phyloP scores from a whole-genome alignment of 2,888 invertebrate species.

The Philaethria dido region DNA sequence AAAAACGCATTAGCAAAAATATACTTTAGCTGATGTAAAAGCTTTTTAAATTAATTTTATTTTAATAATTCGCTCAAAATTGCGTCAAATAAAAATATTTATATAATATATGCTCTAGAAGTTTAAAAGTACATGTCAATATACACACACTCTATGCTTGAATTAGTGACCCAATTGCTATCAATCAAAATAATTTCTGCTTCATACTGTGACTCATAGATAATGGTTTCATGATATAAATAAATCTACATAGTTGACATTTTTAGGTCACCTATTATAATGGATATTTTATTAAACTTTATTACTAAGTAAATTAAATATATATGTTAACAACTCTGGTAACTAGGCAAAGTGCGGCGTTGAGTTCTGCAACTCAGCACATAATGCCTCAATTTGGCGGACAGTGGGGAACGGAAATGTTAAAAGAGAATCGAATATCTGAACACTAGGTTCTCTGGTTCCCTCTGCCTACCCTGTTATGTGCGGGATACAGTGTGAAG shows the following conservation, averaged over 20 bases:
- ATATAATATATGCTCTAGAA: too few relatives aligned
- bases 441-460: too few relatives aligned
- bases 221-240: neutral
- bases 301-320: neutral
- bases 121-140: neutral
- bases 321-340: neutral
- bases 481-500: too few relatives aligned
- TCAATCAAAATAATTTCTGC: slow-evolving; percentile 7
- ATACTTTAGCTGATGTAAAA: neutral
- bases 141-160: neutral
- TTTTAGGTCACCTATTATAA: neutral
- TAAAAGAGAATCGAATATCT: too few relatives aligned
- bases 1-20: too few relatives aligned
- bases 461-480: too few relatives aligned
- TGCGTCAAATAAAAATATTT: neutral
- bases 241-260: neutral
- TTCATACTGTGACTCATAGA: neutral
- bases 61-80: neutral
- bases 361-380: too few relatives aligned
- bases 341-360: too few relatives aligned
- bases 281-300: neutral
- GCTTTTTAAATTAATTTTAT: neutral
- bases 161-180: slow-evolving; percentile 6
- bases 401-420: too few relatives aligned
- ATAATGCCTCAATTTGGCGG: too few relatives aligned